phyloP scores from a whole-genome alignment of 2,888 invertebrate genomes.

The Notodonta dromedarius region DNA sequence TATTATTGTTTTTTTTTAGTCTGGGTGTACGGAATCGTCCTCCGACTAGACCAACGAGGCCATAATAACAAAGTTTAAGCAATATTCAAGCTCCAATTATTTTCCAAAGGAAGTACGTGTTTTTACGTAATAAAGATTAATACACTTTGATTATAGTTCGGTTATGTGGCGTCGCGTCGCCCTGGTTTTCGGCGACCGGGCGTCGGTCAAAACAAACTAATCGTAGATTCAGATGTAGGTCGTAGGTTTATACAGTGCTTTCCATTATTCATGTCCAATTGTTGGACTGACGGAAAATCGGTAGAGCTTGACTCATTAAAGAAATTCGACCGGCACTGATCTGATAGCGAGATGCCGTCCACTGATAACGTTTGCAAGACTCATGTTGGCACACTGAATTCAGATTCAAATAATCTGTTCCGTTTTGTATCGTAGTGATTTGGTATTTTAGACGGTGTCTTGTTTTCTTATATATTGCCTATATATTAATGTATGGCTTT shows the following conservation, averaged over 20 bases:
- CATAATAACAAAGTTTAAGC: neutral
- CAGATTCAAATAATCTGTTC: constrained; percentile 34
- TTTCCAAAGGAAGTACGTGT: constrained; percentile 48
- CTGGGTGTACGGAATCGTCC: no score
- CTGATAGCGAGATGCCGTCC: constrained; percentile 40
- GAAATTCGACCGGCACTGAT: constrained; percentile 56
- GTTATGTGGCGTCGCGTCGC: constrained; percentile 16
- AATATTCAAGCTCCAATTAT: neutral
- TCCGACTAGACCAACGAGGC: no score
- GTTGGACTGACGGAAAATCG: constrained; percentile 75
- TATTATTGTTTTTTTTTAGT: no score
- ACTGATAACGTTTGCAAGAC: constrained; percentile 38
- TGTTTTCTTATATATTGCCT: no score
- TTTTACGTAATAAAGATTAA: constrained; percentile 58
- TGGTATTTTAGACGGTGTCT: constrained; percentile 9
- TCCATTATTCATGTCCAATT: constrained; percentile 78
- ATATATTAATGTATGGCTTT: no score
- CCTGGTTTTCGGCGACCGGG: constrained; percentile 33
- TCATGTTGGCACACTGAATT: constrained; percentile 40
- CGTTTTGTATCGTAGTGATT: constrained; percentile 19
- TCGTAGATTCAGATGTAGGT: constrained; percentile 61
- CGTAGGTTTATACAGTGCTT: constrained; percentile 55
- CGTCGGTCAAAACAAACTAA: constrained; percentile 30
- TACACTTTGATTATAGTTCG: constrained; percentile 29
- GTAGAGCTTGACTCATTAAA: constrained; percentile 79